Evolutionary conservation across 2,113 vertebrate genomes (phyloP).

Genomic region (Labeo rohita): DNA sequence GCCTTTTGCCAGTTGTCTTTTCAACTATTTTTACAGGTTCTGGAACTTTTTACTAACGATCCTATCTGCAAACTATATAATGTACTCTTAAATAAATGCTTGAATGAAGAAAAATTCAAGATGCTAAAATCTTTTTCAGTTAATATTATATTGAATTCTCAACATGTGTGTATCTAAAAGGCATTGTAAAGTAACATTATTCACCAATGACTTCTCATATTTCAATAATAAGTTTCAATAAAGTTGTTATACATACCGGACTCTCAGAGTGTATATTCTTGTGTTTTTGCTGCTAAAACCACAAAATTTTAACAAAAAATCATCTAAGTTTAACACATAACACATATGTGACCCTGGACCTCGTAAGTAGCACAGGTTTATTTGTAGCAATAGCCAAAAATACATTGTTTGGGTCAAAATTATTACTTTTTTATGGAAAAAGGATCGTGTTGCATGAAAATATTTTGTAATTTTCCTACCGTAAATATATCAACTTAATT

Average conservation of each 20-base stretch:
- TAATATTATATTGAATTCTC: constrained; percentile 41
- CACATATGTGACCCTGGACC: background rate
- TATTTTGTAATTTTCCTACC: too few relatives aligned
- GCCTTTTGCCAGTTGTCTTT: constrained; percentile 25
- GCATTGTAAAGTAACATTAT: constrained; percentile 62
- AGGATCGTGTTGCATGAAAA: too few relatives aligned
- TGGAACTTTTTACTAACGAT: background rate
- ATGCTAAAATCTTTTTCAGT: constrained; percentile 28
- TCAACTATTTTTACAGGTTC: constrained; percentile 29
- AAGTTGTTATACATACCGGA: constrained; percentile 33
- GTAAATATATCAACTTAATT: too few relatives aligned
- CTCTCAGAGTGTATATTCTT: background rate
- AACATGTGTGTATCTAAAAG: constrained; percentile 46
- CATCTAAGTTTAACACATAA: background rate
- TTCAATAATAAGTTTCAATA: constrained; percentile 68
- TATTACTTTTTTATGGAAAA: too few relatives aligned
- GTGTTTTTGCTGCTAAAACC: background rate
- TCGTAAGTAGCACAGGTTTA: too few relatives aligned
- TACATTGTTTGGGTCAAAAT: too few relatives aligned
- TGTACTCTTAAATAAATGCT: background rate
- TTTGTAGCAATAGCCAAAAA: too few relatives aligned
- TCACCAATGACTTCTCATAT: constrained; percentile 54
- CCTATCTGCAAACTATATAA: background rate
- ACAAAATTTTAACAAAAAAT: background rate
- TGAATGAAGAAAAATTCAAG: background rate